phyloP scores from a whole-genome alignment of 2,888 invertebrate species.

The Drosophila incognita region DNA sequence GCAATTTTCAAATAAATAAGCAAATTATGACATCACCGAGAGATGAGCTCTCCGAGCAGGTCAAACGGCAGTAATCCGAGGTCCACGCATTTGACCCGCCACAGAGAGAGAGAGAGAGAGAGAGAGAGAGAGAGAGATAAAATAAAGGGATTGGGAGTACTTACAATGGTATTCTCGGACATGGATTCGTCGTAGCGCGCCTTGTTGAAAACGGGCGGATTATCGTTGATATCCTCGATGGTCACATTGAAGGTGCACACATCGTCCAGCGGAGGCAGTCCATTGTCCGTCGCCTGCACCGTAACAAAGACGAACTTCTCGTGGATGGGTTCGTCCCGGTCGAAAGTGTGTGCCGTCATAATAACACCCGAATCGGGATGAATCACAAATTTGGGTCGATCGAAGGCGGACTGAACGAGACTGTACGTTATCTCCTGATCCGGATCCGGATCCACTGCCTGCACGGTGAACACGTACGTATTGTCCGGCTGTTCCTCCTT shows the following conservation, averaged over 20 bases:
- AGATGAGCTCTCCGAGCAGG: background rate
- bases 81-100: constrained; percentile 73
- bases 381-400: constrained; percentile 92
- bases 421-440: constrained; percentile 94
- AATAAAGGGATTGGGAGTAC: constrained; percentile 20
- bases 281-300: constrained; percentile 96
- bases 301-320: constrained; percentile 94
- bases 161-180: constrained; percentile 91
- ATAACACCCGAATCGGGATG: constrained; percentile 91
- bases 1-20: background rate
- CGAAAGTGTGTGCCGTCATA: constrained; percentile 91
- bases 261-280: constrained; percentile 94
- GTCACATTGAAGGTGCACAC: constrained; percentile 97
- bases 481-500: constrained; percentile 91
- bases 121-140: background rate
- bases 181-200: constrained; percentile 90
- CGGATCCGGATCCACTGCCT: constrained; percentile 87
- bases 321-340: constrained; percentile 94
- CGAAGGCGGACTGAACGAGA: constrained; percentile 91
- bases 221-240: constrained; percentile 97
- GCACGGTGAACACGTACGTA: constrained; percentile 88
- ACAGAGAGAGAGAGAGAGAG: background rate
- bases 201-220: constrained; percentile 86
- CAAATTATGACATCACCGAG: background rate
- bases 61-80: constrained; percentile 82